Conservation (phyloP, 2,888 invertebrate genomes). For the Parnassius smintheus region DNA sequence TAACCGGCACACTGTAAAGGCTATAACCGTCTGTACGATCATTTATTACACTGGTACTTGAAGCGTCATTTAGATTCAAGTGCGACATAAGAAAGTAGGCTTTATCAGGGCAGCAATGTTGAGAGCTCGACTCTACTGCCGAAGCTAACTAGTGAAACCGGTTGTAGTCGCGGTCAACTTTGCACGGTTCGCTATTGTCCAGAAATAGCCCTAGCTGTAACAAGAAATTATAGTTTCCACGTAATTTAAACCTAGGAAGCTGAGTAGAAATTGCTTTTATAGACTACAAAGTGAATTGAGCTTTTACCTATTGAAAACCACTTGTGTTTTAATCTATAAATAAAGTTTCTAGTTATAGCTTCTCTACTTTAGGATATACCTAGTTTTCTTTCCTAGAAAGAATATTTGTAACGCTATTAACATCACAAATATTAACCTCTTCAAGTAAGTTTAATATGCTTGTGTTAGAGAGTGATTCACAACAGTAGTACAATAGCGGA, state of each 20-base stretch:
- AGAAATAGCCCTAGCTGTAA: conserved; percentile 48
- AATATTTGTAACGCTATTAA: too few species aligned
- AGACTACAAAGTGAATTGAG: conserved; percentile 8
- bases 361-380: too few species aligned
- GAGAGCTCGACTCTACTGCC: conserved; percentile 18
- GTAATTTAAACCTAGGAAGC: conserved; percentile 26
- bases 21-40: conserved; percentile 8
- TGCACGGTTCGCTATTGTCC: conserved; percentile 65
- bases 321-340: too few species aligned
- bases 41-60: conserved; percentile 18
- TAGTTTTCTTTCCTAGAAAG: too few species aligned
- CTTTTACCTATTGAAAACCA: too few species aligned
- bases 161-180: conserved; percentile 58
- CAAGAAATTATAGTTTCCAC: conserved; percentile 32
- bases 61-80: conserved; percentile 14
- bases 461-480: too few species aligned
- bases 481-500: too few species aligned
- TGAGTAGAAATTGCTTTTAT: conserved; percentile 19
- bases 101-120: conserved; percentile 35
- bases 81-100: conserved; percentile 44
- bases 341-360: too few species aligned
- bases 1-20: conserved; percentile 3
- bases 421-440: too few species aligned
- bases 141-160: conserved; percentile 45
- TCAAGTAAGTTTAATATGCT: too few species aligned